Evolutionary conservation across 2,113 vertebrate species (phyloP), one percentile per base, ranked within the genome.

Genomic region (Geothlypis trichas): DNA sequence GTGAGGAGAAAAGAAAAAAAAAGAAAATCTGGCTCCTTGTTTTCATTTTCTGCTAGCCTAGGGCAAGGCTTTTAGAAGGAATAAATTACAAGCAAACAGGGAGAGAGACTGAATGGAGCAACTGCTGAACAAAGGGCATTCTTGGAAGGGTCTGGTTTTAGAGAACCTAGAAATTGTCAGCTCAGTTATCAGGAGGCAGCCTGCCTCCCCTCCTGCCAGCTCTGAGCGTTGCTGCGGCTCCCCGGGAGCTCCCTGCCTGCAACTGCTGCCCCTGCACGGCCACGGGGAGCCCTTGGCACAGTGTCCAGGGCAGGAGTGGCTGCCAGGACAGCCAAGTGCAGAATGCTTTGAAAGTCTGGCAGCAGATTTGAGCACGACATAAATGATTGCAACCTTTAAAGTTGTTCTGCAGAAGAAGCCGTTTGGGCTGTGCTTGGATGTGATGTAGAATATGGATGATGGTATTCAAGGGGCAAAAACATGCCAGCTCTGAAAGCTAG

Each of bases 11-110:
- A n/a, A 65, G 54, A 61, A 37, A 69, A 49, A 63, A 49, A 46
- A 55, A 37, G 27, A 85, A 92, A 91, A 93, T 93, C 90, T 90
- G 94, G 71, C 61, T 97, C 61, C 96, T 96, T 97, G 95, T 97
- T 97, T 97, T 96, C 96, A 97, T 97, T 97, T 97, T 97, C 95
- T 94, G 55, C 84, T 94, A 71, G 97, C 96, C 97, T 96, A 93
- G 55, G 96, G 97, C 96, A 96, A 97, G 87, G 65, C 80, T 95
- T 94, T 95, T 96, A 85, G 93, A 96, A 95, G 89, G 95, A 96
- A 96, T 97, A 88, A 94, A 97, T 97, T 97, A 97, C 87, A 96
- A 94, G 93, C 93, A 96, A 97, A 87, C 79, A 79, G 75, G 69
- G 94, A 96, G 93, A 95, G 90, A 93, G 96, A 77, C 74, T 90